Evolutionary conservation across 2,797 vertebrate species (phyloP), one percentile per base, ranked within the genome.

Genomic region (Silurus aristotelis): DNA sequence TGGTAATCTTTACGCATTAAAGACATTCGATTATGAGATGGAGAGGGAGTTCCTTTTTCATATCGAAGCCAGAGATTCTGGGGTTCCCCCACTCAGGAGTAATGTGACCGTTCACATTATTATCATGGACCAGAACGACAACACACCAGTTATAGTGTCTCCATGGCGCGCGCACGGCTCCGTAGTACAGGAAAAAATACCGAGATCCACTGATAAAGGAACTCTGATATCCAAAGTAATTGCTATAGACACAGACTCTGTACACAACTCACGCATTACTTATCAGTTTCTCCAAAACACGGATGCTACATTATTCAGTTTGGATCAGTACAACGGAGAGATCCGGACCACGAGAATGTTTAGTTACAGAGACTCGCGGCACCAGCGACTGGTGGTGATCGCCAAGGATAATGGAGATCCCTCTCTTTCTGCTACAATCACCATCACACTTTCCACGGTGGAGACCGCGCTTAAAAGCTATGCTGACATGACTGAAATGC

Each of bases 211-310:
- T 0, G 91, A 93, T 58, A 90, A 92, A 87, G 93, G 92, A 55
- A 89, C 91, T 77, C 89, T 93, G 81, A 91, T 94, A 10, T 43
- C 92, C 67, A 93, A 92, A 76, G 90, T 94, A n/a, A 93, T 93
- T 27, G 93, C 92, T n/a, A 88, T 92, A 4, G 92, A 93, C 82
- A 87, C 87, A 0, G 93, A 93, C 86, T 92, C 93, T 0, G 91
- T 92, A n/a, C 91, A 92, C 83, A 93, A 93, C 87, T 92, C 92
- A n/a, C 86, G 66, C 8, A 84, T 92, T 27, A 89, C 87, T 7
- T 92, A 90, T 77, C 90, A 91, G 63, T 89, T 92, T 80, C 89
- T 92, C 9, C 90, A 91, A 71, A 84, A 90, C 66, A 89, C 89
- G 0, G 90, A 91, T 10, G 83, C 88, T 20, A 90, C 89, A 2